phyloP scores from a whole-genome alignment of 2,113 vertebrate species.

The Dolichotis patagonum region DNA sequence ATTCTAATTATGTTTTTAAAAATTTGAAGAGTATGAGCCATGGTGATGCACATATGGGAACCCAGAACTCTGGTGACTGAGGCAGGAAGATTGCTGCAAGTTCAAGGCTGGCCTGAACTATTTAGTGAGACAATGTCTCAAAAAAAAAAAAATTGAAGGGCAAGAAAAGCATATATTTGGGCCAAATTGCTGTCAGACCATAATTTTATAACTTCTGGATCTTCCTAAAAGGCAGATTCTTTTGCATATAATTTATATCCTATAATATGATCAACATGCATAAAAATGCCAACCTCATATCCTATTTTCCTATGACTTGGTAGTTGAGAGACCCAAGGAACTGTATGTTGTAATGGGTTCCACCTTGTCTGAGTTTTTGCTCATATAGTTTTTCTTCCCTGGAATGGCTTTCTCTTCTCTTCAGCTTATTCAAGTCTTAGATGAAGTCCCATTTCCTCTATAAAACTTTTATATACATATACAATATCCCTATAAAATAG shows the following conservation, averaged over 20 bases:
- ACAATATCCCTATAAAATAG: background rate
- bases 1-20: background rate
- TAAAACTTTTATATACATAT: background rate
- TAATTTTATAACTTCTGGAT: background rate
- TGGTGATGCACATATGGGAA: background rate
- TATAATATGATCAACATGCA: conserved; percentile 20
- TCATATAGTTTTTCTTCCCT: background rate
- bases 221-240: conserved; percentile 21
- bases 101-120: background rate
- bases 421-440: background rate
- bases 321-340: background rate
- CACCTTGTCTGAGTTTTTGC: background rate
- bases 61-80: background rate
- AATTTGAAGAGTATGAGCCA: background rate
- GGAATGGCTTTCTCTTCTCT: background rate
- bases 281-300: background rate
- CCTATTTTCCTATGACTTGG: background rate
- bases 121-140: background rate
- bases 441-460: background rate
- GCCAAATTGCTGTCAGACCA: background rate
- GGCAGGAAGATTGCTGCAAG: background rate
- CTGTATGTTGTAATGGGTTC: background rate
- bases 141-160: background rate
- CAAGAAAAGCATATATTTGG: conserved; percentile 27
- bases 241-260: conserved; percentile 34